Conservation (phyloP, 1,140 invertebrate species). For the Papilio machaon region DNA sequence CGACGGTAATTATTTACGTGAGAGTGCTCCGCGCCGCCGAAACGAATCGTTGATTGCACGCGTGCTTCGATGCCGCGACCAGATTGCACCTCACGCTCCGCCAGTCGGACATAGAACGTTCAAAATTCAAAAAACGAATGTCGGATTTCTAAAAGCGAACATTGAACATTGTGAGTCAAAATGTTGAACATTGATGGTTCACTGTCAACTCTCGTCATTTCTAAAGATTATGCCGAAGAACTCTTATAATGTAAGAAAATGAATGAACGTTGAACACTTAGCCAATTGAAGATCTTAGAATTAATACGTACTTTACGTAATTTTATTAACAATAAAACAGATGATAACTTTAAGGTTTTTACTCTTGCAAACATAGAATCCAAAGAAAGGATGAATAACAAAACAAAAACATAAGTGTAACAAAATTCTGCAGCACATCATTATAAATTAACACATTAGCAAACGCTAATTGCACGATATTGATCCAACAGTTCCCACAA, state of each 20-base stretch:
- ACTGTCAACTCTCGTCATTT: background rate
- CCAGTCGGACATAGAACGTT: conserved; percentile 42
- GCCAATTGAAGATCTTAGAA: background rate
- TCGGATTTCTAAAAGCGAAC: background rate
- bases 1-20: conserved; percentile 80
- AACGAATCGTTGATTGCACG: conserved; percentile 38
- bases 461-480: conserved; percentile 23
- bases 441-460: conserved; percentile 35
- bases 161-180: background rate
- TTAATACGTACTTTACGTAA: background rate
- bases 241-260: background rate
- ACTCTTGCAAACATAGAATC: background rate
- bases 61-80: conserved; percentile 44
- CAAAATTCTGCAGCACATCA: background rate
- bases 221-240: background rate
- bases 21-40: conserved; percentile 62
- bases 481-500: conserved; percentile 29
- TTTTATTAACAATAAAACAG: background rate
- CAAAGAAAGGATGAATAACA: background rate
- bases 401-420: background rate
- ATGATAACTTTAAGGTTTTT: background rate
- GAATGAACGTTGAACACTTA: background rate
- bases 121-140: background rate
- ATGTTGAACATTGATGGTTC: background rate
- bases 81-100: conserved; percentile 67